phyloP scores from a whole-genome alignment of 2,888 invertebrate genomes.

The Oscheius myriophilus region DNA sequence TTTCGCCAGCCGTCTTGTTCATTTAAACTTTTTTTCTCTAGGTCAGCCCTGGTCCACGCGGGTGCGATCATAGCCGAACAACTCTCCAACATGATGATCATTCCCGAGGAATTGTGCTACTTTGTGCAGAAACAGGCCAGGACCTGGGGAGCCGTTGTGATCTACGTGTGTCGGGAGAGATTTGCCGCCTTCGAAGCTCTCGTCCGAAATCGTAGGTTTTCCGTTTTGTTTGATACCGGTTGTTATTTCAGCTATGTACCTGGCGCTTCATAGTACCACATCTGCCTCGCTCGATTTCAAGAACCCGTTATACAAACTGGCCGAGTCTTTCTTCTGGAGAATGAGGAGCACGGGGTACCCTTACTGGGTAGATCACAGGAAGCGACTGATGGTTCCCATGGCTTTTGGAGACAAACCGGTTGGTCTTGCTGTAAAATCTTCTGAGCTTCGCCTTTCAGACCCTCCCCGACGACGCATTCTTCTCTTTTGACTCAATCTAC shows the following conservation, averaged over 20 bases:
- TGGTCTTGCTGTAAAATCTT: neutral
- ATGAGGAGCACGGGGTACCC: conserved; percentile 19
- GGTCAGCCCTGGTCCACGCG: conserved; percentile 5
- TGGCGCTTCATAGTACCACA: neutral
- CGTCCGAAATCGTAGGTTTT: conserved; percentile 18
- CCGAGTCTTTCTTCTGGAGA: conserved; percentile 14
- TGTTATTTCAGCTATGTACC: conserved; percentile 5
- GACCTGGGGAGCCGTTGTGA: neutral
- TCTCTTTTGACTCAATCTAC: neutral
- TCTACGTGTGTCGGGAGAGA: conserved; percentile 5
- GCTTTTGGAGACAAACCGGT: neutral
- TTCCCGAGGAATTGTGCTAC: conserved; percentile 12
- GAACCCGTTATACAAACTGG: conserved; percentile 11
- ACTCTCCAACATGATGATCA: conserved; percentile 21
- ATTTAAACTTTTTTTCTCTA: no score
- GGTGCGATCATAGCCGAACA: conserved; percentile 13
- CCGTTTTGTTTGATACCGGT: neutral
- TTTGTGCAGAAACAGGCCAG: conserved; percentile 2
- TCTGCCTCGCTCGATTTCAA: conserved; percentile 1
- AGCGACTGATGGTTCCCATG: conserved; percentile 14
- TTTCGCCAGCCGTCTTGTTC: no score
- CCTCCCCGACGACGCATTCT: conserved; percentile 2
- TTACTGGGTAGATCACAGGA: conserved; percentile 8
- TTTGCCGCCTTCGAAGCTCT: conserved; percentile 17
- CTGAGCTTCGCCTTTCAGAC: neutral